phyloP scores from a whole-genome alignment of 2,113 vertebrate species.

The Barbus barbus region DNA sequence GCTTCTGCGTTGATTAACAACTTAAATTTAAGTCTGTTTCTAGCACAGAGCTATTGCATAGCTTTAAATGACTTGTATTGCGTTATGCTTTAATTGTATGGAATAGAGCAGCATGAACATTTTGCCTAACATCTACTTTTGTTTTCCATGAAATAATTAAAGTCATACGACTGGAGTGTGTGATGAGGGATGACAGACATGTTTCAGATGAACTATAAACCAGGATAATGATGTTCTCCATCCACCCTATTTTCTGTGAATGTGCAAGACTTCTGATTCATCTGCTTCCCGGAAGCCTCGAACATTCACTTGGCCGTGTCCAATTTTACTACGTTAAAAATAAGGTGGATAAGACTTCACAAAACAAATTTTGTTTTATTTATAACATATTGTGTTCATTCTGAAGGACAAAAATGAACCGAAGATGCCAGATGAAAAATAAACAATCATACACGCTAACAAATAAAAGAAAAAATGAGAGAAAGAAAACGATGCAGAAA shows the following conservation, averaged over 20 bases:
- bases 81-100: not conserved
- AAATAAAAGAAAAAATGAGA: constrained; percentile 9
- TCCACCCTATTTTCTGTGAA: not conserved
- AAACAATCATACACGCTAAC: constrained; percentile 3
- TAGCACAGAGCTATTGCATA: not conserved
- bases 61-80: not conserved
- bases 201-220: not conserved
- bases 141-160: not conserved
- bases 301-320: not conserved
- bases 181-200: not conserved
- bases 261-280: not conserved
- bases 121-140: constrained; percentile 54
- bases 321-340: too few species aligned
- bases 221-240: not conserved
- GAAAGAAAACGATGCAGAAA: not conserved
- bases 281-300: not conserved
- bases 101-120: not conserved
- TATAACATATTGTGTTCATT: not conserved
- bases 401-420: not conserved
- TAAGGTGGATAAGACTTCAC: not conserved
- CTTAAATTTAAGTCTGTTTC: not conserved
- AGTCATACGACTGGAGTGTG: not conserved
- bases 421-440: not conserved
- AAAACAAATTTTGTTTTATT: not conserved
- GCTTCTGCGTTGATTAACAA: too few species aligned